Conservation (phyloP, 2,888 invertebrate genomes). For the Drosophila incognita region DNA sequence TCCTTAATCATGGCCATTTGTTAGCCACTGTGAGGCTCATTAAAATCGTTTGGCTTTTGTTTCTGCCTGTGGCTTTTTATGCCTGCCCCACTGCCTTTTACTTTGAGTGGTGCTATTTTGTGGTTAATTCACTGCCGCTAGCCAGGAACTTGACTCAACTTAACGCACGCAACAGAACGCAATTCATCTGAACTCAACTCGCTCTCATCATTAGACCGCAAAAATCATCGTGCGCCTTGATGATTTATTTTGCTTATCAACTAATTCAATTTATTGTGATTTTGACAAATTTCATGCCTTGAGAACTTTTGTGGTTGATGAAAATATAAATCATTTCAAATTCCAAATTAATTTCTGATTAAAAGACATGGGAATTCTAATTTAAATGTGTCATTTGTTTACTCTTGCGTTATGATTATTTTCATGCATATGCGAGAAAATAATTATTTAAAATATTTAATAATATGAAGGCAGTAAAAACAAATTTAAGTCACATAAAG, state of each 20-base stretch:
- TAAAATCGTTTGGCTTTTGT: slow-evolving; percentile 61
- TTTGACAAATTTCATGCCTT: slow-evolving; percentile 17
- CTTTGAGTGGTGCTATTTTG: slow-evolving; percentile 54
- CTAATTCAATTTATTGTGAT: slow-evolving; percentile 51
- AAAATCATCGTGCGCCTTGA: slow-evolving; percentile 39
- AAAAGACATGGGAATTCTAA: neutral
- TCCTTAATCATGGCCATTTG: slow-evolving; percentile 27
- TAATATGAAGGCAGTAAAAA: neutral
- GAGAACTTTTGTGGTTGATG: slow-evolving; percentile 11
- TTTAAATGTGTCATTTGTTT: neutral
- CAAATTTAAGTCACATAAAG: neutral
- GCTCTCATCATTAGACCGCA: slow-evolving; percentile 43
- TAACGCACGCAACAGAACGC: slow-evolving; percentile 10
- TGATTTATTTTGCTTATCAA: slow-evolving; percentile 49
- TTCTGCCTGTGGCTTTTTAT: slow-evolving; percentile 47
- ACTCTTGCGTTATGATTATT: neutral
- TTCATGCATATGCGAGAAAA: neutral
- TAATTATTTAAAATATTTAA: neutral
- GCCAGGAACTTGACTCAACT: slow-evolving; percentile 41
- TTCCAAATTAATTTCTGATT: slow-evolving; percentile 2
- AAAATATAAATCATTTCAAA: neutral
- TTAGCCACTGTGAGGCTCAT: slow-evolving; percentile 51
- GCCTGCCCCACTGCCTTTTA: slow-evolving; percentile 18
- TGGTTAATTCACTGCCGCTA: slow-evolving; percentile 54
- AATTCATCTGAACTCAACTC: slow-evolving; percentile 16